Conservation (phyloP, 2,797 vertebrate species). For the Sebastes minor region DNA sequence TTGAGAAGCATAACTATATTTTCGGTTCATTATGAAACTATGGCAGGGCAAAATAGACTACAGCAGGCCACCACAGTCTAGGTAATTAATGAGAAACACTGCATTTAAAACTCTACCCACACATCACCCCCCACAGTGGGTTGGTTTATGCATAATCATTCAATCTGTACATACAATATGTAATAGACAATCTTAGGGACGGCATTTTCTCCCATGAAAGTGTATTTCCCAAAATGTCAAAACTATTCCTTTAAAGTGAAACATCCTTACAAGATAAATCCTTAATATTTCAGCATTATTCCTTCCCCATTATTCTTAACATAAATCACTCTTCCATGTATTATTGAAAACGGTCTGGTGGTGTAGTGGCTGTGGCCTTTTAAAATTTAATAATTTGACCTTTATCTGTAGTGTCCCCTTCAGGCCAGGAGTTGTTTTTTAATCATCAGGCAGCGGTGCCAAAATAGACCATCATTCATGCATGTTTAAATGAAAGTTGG, state of each 20-base stretch:
- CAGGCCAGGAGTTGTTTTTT: constrained; percentile 47
- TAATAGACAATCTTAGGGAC: background rate
- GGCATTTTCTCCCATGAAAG: background rate
- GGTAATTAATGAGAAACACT: background rate
- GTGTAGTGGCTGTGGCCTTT: constrained; percentile 46
- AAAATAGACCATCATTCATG: background rate
- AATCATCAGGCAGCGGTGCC: constrained; percentile 20
- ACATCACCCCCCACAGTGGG: background rate
- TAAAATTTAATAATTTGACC: constrained; percentile 57
- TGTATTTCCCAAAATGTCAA: background rate
- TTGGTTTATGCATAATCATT: background rate
- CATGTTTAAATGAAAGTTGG: background rate
- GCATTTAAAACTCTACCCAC: background rate
- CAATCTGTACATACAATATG: background rate
- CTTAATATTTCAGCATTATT: background rate
- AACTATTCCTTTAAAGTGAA: background rate
- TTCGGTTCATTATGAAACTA: background rate
- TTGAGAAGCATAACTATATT: background rate
- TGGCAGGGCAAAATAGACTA: background rate
- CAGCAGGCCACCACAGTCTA: background rate
- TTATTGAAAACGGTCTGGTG: constrained; percentile 23
- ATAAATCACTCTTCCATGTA: constrained; percentile 29
- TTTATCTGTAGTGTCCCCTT: constrained; percentile 53
- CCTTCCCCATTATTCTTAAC: background rate
- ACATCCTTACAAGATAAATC: background rate